Base-by-base conservation (phyloP, 2,113 vertebrate species). In the Perca flavescens region DNA sequence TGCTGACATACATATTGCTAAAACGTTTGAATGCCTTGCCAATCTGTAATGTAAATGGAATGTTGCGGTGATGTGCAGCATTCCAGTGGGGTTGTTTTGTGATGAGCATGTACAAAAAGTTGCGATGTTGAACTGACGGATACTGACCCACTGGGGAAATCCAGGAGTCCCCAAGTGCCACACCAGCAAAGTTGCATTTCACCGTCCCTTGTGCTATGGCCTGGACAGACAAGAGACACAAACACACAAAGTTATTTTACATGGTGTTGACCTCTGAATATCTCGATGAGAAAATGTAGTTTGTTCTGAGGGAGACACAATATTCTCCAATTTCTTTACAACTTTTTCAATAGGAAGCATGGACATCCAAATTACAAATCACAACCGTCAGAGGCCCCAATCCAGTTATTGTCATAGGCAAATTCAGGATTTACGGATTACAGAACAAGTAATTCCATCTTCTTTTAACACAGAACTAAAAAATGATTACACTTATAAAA, bases 151-250 rank as follows among this genome's bases (percentile, higher is more conserved):
- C 31, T 43, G 98, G 98, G 43, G 98, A 99, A 91, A 99, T 99
- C 98, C 98, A 99, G 0, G 98, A 97, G 89, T 99, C 98, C 56
- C 98, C 98, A 36, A 99, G 95, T 4, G 97, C 97, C 61, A 97
- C 96, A 0, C 98, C 98, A n/a, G 91, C 94, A 90, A 99, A 98
- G 83, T 94, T 97, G 92, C 97, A 99, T 69, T 95, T 97, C 74
- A 99, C 92, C 0, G 56, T 87, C 10, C 96, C 96, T 77, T 93
- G 80, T 70, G 95, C 79, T 62, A 97, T 21, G 17, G 96, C 97
- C 98, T 99, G 76, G 5, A 87, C 6, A 54, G 13, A 84, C 14
- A 1, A 53, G 19, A 62, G 4, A 79, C 56, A 50, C 17, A 22
- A 15, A 43, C 40, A 10, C 40, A 10, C 36, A 40, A 4, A 50